Conservation (phyloP, 2,888 invertebrate genomes). For the Steinernema scapterisci region DNA sequence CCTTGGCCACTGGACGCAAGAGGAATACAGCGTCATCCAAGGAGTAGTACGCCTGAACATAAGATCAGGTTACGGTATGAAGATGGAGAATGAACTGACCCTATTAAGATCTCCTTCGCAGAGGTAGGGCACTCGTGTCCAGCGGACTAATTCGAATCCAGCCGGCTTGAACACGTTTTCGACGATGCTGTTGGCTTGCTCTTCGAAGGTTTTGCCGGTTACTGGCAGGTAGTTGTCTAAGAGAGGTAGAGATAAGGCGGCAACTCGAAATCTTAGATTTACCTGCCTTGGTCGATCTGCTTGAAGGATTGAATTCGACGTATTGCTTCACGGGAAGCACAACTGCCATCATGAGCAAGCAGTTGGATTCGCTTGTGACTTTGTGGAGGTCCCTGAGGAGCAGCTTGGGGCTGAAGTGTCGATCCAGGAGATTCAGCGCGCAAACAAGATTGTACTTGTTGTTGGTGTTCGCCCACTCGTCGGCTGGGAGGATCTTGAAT, state of each 20-base stretch:
- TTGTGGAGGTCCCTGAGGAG: constrained; percentile 78
- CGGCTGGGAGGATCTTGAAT: constrained; percentile 75
- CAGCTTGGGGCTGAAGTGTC: constrained; percentile 83
- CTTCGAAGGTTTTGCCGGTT: constrained; percentile 69
- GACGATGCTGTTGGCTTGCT: constrained; percentile 80
- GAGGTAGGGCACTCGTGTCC: constrained; percentile 90
- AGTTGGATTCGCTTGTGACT: constrained; percentile 75
- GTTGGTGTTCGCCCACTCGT: constrained; percentile 51
- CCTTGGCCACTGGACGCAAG: constrained; percentile 35
- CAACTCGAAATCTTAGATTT: constrained; percentile 33
- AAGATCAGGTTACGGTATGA: neutral
- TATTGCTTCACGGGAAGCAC: constrained; percentile 92
- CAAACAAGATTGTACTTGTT: constrained; percentile 76
- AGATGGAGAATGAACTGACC: constrained; percentile 38
- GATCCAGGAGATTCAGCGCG: constrained; percentile 90
- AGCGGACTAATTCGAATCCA: constrained; percentile 78
- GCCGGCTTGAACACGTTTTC: constrained; percentile 74
- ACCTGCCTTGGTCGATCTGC: constrained; percentile 34
- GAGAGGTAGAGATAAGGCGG: too few species aligned
- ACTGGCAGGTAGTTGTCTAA: too few species aligned
- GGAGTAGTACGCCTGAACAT: constrained; percentile 58
- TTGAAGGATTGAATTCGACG: constrained; percentile 76
- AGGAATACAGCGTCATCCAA: constrained; percentile 61
- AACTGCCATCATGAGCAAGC: constrained; percentile 77
- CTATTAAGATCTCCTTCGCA: constrained; percentile 83